Evolutionary conservation across 1,140 invertebrate species (phyloP).

Genomic region (Scaptomyza pallida): DNA sequence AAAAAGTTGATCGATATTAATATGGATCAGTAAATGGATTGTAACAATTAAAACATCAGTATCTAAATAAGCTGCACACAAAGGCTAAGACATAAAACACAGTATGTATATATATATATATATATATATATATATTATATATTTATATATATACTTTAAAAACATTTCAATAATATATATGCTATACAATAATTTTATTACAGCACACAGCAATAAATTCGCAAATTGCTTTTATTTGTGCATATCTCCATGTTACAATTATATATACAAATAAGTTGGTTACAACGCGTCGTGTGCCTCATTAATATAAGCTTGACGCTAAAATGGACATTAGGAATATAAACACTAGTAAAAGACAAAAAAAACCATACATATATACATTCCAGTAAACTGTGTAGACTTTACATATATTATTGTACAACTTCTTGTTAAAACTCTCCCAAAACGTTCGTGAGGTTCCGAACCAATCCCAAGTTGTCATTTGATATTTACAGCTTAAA

Average conservation of each 20-base stretch:
- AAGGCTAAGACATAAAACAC: conserved; percentile 21
- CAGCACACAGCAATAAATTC: conserved; percentile 13
- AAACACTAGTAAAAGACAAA: not conserved
- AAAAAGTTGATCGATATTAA: conserved; percentile 27
- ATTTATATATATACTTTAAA: conserved; percentile 3
- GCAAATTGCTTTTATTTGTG: conserved; percentile 9
- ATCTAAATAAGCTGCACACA: conserved; percentile 42
- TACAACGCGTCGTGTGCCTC: conserved; percentile 25
- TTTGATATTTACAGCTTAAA: no score
- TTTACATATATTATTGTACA: no score
- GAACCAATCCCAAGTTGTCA: no score
- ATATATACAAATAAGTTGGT: not conserved
- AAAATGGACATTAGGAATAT: not conserved
- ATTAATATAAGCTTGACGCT: conserved; percentile 15
- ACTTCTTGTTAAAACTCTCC: no score
- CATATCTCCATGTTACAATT: not conserved
- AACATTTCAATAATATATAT: not conserved
- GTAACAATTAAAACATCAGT: conserved; percentile 4
- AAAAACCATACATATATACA: not conserved
- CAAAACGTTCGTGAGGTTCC: no score
- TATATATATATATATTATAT: not conserved
- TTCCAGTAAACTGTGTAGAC: conserved; percentile 1
- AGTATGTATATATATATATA: not conserved
- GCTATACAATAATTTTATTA: conserved; percentile 20
- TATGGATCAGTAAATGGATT: conserved; percentile 26